Evolutionary conservation across 2,888 invertebrate species (phyloP).

Genomic region (Myopa tessellatipennis): DNA sequence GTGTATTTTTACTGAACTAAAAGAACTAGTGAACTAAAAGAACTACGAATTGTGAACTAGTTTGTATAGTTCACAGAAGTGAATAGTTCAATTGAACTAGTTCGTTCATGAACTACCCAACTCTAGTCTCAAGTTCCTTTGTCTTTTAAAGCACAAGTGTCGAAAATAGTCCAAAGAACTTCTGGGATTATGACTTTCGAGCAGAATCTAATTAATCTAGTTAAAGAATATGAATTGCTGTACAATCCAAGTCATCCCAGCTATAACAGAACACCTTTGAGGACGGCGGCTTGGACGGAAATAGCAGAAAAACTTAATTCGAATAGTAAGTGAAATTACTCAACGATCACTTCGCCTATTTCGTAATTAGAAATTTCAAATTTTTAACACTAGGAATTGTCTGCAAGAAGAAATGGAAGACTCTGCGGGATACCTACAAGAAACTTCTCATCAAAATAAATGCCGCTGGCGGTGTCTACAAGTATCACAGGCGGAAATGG

Average conservation of each 20-base stretch:
- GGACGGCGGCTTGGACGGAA: slow-evolving; percentile 5
- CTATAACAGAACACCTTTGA: neutral
- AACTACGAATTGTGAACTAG: too few species aligned
- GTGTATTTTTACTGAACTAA: too few species aligned
- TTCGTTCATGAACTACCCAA: too few species aligned
- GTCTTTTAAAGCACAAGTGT: too few species aligned
- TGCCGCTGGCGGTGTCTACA: slow-evolving; percentile 20
- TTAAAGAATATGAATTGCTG: slow-evolving; percentile 12
- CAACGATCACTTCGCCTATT: neutral
- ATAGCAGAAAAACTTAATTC: slow-evolving; percentile 15
- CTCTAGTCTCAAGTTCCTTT: too few species aligned
- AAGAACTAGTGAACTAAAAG: too few species aligned
- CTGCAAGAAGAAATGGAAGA: slow-evolving; percentile 18
- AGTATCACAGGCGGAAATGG: slow-evolving; percentile 19
- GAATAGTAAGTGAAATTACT: neutral
- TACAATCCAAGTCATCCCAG: slow-evolving; percentile 23
- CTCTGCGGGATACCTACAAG: slow-evolving; percentile 18
- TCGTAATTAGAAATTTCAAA: neutral
- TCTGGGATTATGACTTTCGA: slow-evolving; percentile 2
- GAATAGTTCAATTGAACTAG: too few species aligned
- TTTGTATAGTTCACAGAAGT: too few species aligned
- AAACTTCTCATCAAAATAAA: slow-evolving; percentile 12
- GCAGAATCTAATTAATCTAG: slow-evolving; percentile 11
- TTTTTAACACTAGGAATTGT: neutral
- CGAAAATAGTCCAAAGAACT: too few species aligned